phyloP scores from a whole-genome alignment of 2,797 vertebrate genomes.

The Anas capensis region DNA sequence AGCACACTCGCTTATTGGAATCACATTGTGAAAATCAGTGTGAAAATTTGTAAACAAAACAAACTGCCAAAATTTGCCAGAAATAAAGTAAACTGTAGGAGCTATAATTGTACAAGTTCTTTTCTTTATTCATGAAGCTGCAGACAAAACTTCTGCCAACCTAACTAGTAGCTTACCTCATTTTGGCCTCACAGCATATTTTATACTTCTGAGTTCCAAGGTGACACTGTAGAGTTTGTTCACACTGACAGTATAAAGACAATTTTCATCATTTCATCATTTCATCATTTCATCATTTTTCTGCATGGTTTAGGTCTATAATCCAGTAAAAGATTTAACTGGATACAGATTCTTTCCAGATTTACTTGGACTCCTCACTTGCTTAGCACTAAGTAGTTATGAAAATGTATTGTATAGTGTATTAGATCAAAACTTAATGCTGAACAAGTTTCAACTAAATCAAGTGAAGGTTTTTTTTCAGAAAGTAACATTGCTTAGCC shows the following conservation, averaged over 20 bases:
- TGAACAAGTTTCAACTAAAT: not conserved
- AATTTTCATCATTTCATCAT: no score
- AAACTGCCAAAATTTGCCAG: not conserved
- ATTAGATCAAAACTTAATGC: not conserved
- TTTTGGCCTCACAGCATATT: not conserved
- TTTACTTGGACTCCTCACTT: not conserved
- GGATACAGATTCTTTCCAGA: not conserved
- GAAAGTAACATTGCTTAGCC: not conserved
- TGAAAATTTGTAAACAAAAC: not conserved
- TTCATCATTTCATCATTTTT: not conserved
- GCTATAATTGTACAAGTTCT: not conserved
- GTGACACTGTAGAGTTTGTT: not conserved
- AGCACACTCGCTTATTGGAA: not conserved
- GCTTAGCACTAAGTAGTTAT: not conserved
- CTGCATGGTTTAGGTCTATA: not conserved
- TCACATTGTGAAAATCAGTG: fast-evolving
- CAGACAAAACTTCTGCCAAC: not conserved
- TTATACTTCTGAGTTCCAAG: not conserved
- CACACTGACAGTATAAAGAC: not conserved
- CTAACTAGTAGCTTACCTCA: not conserved
- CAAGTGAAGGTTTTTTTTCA: not conserved
- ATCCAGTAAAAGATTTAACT: not conserved
- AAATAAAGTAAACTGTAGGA: not conserved
- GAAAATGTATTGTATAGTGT: not conserved
- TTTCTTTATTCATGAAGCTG: not conserved